phyloP scores from a whole-genome alignment of 1,140 invertebrate species.

The Batillaria attramentaria region DNA sequence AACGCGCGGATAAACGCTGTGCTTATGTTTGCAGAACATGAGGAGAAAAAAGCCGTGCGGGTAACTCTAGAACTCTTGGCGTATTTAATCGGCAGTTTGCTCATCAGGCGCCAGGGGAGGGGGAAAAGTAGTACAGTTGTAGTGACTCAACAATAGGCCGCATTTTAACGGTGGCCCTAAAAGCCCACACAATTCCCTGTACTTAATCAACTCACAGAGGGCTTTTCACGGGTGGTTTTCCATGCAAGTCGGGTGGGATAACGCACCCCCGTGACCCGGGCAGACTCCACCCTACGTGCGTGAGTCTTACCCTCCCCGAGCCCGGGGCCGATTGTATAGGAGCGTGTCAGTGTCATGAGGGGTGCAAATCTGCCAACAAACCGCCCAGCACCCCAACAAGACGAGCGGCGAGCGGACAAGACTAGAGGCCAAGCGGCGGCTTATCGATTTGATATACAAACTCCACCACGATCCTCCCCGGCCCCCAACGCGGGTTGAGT shows the following conservation, averaged over 20 bases:
- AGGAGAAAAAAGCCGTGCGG: neutral
- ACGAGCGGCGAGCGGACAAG: neutral
- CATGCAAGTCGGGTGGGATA: constrained; percentile 6
- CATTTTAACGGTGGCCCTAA: constrained; percentile 4
- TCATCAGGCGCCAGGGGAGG: neutral
- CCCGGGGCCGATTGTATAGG: neutral
- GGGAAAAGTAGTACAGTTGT: neutral
- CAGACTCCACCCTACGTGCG: neutral
- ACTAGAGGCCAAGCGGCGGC: constrained; percentile 6
- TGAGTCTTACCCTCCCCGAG: neutral
- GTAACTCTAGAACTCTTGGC: constrained; percentile 9
- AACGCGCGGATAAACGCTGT: constrained; percentile 27
- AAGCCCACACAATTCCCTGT: constrained; percentile 12
- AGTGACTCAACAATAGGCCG: neutral
- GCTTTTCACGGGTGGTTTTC: constrained; percentile 18
- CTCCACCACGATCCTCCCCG: neutral
- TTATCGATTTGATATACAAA: constrained; percentile 20
- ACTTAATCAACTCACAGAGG: constrained; percentile 22
- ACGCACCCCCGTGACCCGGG: constrained; percentile 23
- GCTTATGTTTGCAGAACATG: constrained; percentile 30
- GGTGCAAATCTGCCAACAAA: constrained; percentile 25
- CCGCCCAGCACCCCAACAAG: neutral
- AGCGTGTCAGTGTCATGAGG: constrained; percentile 15
- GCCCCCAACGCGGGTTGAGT: neutral
- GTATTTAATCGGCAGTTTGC: constrained; percentile 27